These are phyloP conservation scores for Corbicula japonica DNA, from an alignment of 2,888 invertebrate genomes.

Conservation along the genomic window DNA sequence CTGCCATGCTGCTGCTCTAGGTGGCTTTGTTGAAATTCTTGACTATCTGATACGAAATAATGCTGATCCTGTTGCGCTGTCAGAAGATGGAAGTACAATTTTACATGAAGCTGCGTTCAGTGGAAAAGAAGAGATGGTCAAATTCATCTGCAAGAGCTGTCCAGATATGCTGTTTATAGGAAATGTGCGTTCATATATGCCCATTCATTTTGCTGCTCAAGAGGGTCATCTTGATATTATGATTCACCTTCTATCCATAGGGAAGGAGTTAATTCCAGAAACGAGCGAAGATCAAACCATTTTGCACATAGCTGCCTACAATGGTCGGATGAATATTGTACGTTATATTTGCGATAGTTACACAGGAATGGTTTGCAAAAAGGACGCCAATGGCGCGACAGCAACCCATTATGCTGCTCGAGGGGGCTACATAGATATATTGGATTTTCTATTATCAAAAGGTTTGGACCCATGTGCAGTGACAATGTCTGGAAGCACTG, in stretches of 20 bases:
- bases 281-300: slow-evolving; percentile 58
- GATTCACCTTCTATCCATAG: slow-evolving; percentile 10
- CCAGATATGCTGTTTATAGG: slow-evolving; percentile 32
- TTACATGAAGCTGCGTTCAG: slow-evolving; percentile 63
- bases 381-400: slow-evolving; percentile 38
- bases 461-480: slow-evolving; percentile 25
- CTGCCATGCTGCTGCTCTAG: slow-evolving; percentile 55
- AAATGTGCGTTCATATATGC: slow-evolving; percentile 41
- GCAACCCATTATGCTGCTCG: slow-evolving; percentile 62
- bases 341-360: slow-evolving; percentile 44
- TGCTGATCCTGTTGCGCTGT: slow-evolving; percentile 35
- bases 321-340: slow-evolving; percentile 43
- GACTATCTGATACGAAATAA: slow-evolving; percentile 21
- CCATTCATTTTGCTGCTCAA: slow-evolving; percentile 60
- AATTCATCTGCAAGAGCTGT: slow-evolving; percentile 35
- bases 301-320: slow-evolving; percentile 61
- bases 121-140: slow-evolving; percentile 55
- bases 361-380: slow-evolving; percentile 18
- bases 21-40: slow-evolving; percentile 53
- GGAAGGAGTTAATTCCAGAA: slow-evolving; percentile 2
- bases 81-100: slow-evolving; percentile 56
- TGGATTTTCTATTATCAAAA: slow-evolving; percentile 37
- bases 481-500: slow-evolving; percentile 45
- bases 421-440: slow-evolving; percentile 46
- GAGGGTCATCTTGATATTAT: slow-evolving; percentile 55